Evolutionary conservation across 2,113 vertebrate genomes (phyloP).

Genomic region (Lucifuga dentata): DNA sequence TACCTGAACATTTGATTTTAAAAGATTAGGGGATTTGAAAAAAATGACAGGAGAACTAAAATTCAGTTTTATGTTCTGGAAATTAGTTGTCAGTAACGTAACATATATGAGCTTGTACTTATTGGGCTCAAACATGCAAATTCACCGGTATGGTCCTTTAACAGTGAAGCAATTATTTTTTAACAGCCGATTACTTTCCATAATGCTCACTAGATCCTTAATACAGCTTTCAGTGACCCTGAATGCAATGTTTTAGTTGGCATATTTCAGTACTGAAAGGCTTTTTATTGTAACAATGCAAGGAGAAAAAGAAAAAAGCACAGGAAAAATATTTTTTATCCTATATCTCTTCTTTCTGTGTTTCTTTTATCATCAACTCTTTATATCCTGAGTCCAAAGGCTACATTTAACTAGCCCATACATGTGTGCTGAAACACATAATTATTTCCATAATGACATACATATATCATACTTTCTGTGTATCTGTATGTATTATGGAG

Average conservation of each 20-base stretch:
- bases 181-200: too few species aligned
- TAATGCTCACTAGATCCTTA: slow-evolving; percentile 42
- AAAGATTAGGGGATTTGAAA: too few species aligned
- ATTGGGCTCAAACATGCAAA: too few species aligned
- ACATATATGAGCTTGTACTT: too few species aligned
- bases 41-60: too few species aligned
- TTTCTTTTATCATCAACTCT: slow-evolving; percentile 54
- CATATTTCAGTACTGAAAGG: slow-evolving; percentile 79
- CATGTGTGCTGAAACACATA: background rate
- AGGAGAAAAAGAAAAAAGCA: slow-evolving; percentile 60
- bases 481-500: background rate
- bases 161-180: too few species aligned
- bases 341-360: slow-evolving; percentile 32
- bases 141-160: too few species aligned
- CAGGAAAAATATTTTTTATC: slow-evolving; percentile 43
- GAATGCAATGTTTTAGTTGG: slow-evolving; percentile 71
- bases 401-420: too few species aligned
- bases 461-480: background rate
- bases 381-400: slow-evolving; percentile 11
- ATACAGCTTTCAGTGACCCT: slow-evolving; percentile 63
- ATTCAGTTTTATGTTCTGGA: too few species aligned
- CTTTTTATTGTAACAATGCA: slow-evolving; percentile 65
- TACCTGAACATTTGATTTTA: too few species aligned
- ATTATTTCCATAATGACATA: background rate
- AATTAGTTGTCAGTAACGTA: too few species aligned